Evolutionary conservation across 2,797 vertebrate genomes (phyloP).

Genomic region (Syndactyla subalaris): DNA sequence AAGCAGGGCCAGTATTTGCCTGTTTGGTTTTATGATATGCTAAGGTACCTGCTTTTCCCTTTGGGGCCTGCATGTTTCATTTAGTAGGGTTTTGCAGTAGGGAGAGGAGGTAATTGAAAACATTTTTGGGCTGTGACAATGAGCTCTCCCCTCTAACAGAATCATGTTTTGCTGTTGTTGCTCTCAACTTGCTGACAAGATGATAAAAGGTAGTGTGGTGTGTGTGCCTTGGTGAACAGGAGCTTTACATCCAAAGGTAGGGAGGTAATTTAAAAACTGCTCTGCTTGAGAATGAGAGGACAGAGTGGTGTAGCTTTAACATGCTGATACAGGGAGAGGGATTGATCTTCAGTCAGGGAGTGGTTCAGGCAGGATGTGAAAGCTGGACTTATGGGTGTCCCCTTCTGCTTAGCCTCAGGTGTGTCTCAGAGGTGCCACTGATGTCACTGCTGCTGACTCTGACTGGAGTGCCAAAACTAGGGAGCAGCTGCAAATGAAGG

Average conservation of each 20-base stretch:
- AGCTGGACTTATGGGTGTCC: not conserved
- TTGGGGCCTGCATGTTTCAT: not conserved
- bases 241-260: not conserved
- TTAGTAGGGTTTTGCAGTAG: not conserved
- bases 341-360: not conserved
- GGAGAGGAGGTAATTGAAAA: not conserved
- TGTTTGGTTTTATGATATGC: not conserved
- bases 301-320: not conserved
- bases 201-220: not conserved
- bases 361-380: not conserved
- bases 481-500: not conserved
- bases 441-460: not conserved
- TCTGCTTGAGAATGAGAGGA: not conserved
- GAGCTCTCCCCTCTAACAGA: not conserved
- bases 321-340: not conserved
- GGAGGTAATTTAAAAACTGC: not conserved
- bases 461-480: not conserved
- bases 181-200: conserved; percentile 28
- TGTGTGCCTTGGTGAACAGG: not conserved
- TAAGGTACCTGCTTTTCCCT: not conserved
- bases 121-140: not conserved
- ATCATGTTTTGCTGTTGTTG: not conserved
- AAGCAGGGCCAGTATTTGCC: not conserved
- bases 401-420: not conserved
- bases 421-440: not conserved